phyloP scores from a whole-genome alignment of 2,888 invertebrate species.

The Cheiracanthium punctorium region DNA sequence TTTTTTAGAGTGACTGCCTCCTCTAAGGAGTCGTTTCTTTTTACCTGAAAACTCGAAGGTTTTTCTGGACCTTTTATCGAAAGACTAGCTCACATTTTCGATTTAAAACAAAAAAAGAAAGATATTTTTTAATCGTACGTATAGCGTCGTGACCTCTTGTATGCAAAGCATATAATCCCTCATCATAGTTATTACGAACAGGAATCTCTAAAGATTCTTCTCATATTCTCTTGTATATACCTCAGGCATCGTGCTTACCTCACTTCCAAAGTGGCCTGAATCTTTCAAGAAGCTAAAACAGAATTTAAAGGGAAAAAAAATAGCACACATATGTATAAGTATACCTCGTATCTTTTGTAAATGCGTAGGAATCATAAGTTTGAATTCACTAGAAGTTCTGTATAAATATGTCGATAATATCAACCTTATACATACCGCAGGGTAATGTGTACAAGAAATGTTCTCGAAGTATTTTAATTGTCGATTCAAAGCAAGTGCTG shows the following conservation, averaged over 20 bases:
- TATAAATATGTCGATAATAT: no score
- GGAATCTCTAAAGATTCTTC: not conserved
- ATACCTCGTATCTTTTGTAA: slow-evolving; percentile 60
- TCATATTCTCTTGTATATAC: slow-evolving; percentile 29
- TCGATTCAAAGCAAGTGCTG: not conserved
- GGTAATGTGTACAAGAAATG: not conserved
- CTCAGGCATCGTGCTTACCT: slow-evolving; percentile 64
- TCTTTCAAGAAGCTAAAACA: slow-evolving; percentile 17
- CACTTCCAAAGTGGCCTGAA: slow-evolving; percentile 67
- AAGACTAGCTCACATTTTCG: slow-evolving; percentile 43
- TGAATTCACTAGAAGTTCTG: no score
- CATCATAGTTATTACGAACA: slow-evolving; percentile 24
- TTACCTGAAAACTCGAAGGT: not conserved
- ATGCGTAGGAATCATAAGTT: not conserved
- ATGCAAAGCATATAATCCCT: slow-evolving; percentile 62
- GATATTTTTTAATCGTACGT: slow-evolving; percentile 57
- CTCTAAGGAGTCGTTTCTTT: not conserved
- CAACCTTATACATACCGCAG: no score
- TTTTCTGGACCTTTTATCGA: slow-evolving; percentile 31
- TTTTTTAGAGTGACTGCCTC: not conserved
- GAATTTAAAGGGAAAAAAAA: slow-evolving; percentile 35
- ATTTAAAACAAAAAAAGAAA: slow-evolving; percentile 37
- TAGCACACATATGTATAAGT: slow-evolving; percentile 54
- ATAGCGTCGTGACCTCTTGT: slow-evolving; percentile 34
- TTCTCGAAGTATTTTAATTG: not conserved